A percentile compares a stretch with the other conserved stretches of the same genome.
These are phyloP conservation scores for Nematostella vectensis DNA, from an alignment of 92 coral and sea anemone genomes.

Conservation along the genomic window DNA sequence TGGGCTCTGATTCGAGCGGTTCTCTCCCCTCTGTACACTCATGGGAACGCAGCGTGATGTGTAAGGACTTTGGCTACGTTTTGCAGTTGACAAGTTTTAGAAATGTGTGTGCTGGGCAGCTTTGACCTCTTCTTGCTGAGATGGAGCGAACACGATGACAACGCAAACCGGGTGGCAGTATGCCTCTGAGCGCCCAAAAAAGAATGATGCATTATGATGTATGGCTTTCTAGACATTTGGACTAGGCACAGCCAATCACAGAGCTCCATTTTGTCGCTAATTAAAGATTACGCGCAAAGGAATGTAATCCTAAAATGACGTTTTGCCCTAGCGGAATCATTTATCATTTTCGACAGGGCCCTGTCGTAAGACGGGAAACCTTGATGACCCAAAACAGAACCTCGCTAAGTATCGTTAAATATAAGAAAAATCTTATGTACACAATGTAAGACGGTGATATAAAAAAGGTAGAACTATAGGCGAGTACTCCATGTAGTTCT, in stretches of 20 bases:
- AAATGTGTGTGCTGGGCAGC: slow-evolving; percentile 19
- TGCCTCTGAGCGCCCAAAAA: slow-evolving; percentile 28
- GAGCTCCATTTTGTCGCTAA: neutral
- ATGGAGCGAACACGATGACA: slow-evolving; percentile 33
- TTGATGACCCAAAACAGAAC: neutral
- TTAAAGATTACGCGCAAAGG: neutral
- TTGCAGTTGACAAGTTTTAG: neutral
- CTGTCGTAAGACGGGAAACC: slow-evolving; percentile 10
- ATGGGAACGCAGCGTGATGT: neutral
- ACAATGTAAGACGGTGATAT: no score
- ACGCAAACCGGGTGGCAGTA: slow-evolving; percentile 8
- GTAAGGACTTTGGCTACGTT: neutral
- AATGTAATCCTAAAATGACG: slow-evolving; percentile 16
- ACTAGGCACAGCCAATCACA: slow-evolving; percentile 46
- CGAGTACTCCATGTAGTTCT: no score
- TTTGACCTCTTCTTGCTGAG: slow-evolving; percentile 56
- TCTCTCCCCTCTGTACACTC: neutral
- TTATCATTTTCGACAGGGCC: slow-evolving; percentile 17
- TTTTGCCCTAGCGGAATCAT: slow-evolving; percentile 7
- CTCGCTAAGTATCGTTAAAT: no score
- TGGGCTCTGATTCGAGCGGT: slow-evolving; percentile 3
- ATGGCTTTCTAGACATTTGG: slow-evolving; percentile 71
- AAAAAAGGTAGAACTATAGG: no score
- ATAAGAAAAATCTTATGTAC: no score
- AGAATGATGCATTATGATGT: slow-evolving; percentile 74